phyloP scores from a whole-genome alignment of 2,888 invertebrate genomes.

The Sesia bembeciformis region DNA sequence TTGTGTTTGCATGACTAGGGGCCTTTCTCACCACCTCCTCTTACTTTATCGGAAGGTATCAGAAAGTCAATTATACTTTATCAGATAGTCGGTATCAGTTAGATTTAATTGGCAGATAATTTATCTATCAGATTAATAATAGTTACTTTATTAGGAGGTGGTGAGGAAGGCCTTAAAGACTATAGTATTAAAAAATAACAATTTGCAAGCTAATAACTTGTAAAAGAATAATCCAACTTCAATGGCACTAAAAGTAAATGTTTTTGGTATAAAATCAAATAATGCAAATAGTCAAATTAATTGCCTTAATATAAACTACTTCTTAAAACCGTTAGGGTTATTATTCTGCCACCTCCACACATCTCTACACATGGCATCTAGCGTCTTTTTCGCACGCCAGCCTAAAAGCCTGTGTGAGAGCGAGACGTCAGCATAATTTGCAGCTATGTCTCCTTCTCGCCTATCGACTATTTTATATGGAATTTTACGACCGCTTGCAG shows the following conservation, averaged over 20 bases:
- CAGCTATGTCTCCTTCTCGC: conserved; percentile 88
- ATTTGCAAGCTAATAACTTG: too few relatives aligned
- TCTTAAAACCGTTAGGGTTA: conserved; percentile 83
- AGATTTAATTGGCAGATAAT: too few relatives aligned
- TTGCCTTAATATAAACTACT: conserved; percentile 1
- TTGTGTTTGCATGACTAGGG: too few relatives aligned
- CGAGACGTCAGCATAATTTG: conserved; percentile 87
- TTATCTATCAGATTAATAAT: too few relatives aligned
- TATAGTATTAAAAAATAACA: background rate
- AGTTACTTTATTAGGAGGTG: too few relatives aligned
- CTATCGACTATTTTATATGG: conserved; percentile 81
- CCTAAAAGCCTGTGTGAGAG: conserved; percentile 83
- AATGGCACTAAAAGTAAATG: too few relatives aligned
- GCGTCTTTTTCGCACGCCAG: conserved; percentile 86
- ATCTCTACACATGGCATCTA: conserved; percentile 90
- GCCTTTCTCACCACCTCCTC: too few relatives aligned
- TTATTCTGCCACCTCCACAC: conserved; percentile 91
- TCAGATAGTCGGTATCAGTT: too few relatives aligned
- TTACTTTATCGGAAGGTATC: too few relatives aligned
- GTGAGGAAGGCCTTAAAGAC: too few relatives aligned
- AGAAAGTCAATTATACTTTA: too few relatives aligned
- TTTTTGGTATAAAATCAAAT: background rate
- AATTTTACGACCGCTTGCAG: conserved; percentile 82
- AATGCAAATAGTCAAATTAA: background rate
- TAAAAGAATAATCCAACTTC: background rate